Conservation (phyloP, 2,797 vertebrate genomes). For the Manis pentadactyla region DNA sequence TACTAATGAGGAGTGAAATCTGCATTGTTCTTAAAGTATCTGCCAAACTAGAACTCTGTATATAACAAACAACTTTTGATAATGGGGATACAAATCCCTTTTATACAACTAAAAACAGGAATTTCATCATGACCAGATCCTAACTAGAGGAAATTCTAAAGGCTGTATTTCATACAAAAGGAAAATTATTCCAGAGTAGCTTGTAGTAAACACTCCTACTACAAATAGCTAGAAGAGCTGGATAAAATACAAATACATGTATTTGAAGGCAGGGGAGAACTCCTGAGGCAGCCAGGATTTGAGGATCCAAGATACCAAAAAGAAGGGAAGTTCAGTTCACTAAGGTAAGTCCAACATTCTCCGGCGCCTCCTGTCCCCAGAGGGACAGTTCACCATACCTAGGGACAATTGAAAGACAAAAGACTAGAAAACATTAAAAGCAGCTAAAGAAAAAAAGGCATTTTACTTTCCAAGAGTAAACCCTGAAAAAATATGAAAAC, state of each 20-base stretch:
- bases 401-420: neutral
- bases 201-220: neutral
- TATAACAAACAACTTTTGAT: neutral
- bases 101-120: neutral
- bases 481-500: neutral
- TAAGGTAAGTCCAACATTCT: neutral
- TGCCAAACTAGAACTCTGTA: neutral
- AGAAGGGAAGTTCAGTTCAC: neutral
- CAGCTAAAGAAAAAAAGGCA: neutral
- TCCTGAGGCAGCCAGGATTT: neutral
- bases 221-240: neutral
- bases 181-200: neutral
- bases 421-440: neutral
- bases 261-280: neutral
- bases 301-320: neutral
- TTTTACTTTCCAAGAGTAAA: neutral
- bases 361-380: neutral
- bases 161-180: neutral
- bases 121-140: neutral
- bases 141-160: neutral
- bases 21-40: neutral
- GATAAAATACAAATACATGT: neutral
- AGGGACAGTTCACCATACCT: neutral
- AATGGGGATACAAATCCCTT: neutral
- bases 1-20: neutral